A percentile compares a stretch with the other conserved stretches of the same genome.
phyloP scores from a whole-genome alignment of 2,888 invertebrate species.

The Tinea pellionella region DNA sequence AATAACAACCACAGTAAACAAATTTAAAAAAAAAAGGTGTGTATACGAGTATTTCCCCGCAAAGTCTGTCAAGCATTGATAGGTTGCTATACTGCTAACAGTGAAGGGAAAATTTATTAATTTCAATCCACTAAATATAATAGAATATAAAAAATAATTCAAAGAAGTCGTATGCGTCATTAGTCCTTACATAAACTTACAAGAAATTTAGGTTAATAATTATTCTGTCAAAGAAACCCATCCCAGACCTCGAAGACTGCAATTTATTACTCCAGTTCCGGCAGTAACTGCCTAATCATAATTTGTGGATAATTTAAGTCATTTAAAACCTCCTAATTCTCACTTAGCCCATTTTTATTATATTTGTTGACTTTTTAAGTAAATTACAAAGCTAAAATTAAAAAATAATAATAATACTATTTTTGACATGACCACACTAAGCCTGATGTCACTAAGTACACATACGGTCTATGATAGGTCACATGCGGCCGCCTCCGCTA shows the following conservation, averaged over 20 bases:
- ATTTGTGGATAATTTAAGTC: constrained; percentile 12
- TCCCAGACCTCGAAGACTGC: neutral
- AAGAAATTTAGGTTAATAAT: constrained; percentile 11
- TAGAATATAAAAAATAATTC: neutral
- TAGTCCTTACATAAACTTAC: neutral
- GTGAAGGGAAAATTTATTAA: no score
- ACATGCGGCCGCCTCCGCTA: no score
- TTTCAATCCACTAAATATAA: neutral
- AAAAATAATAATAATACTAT: no score
- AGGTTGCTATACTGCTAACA: no score
- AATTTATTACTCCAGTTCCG: constrained; percentile 11
- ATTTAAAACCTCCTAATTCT: neutral
- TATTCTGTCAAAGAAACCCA: constrained; percentile 7
- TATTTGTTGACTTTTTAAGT: neutral
- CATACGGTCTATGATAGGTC: no score
- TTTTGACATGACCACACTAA: no score
- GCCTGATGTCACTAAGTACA: no score
- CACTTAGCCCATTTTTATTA: neutral
- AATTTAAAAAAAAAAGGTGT: no score
- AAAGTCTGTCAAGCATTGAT: no score
- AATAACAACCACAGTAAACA: no score
- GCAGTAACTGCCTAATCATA: constrained; percentile 2
- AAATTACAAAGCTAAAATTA: neutral
- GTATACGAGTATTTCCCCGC: no score
- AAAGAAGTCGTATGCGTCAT: constrained; percentile 1